Conservation (phyloP, 2,113 vertebrate species). For the Thunnus maccoyii region DNA sequence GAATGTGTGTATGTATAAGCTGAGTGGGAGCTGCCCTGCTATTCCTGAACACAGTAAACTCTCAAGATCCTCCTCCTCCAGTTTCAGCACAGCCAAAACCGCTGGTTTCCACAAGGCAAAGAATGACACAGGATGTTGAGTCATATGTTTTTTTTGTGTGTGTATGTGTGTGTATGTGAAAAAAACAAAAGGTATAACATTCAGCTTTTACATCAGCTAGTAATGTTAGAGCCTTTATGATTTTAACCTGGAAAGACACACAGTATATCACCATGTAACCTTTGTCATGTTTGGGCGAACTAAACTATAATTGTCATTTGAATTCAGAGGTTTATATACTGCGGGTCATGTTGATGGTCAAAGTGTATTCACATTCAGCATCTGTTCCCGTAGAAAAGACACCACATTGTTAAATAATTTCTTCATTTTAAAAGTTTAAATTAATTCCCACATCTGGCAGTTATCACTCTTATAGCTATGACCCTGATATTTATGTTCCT, state of each 20-base stretch:
- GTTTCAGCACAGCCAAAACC: constrained; percentile 38
- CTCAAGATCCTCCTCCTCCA: constrained; percentile 50
- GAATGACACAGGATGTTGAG: constrained; percentile 54
- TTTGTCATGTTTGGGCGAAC: constrained; percentile 62
- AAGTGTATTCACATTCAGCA: background rate
- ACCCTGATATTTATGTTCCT: constrained; percentile 1
- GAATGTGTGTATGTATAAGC: constrained; percentile 47
- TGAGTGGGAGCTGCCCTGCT: constrained; percentile 79
- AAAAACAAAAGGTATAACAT: constrained; percentile 4
- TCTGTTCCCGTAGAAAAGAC: background rate
- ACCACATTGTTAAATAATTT: background rate
- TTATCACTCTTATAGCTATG: background rate
- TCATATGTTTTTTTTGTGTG: constrained; percentile 34
- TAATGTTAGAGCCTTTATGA: constrained; percentile 1
- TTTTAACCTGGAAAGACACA: background rate
- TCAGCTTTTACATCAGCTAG: too few relatives aligned
- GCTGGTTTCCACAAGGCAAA: constrained; percentile 64
- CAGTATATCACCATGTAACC: constrained; percentile 64
- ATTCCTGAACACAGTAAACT: constrained; percentile 78
- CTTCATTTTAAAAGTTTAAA: background rate
- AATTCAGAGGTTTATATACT: background rate
- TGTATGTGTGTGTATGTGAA: background rate
- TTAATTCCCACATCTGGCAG: background rate
- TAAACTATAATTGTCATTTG: background rate
- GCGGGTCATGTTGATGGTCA: constrained; percentile 7